phyloP scores from a whole-genome alignment of 53 echinoderm and acorn worm species.

The Holothuria leucospilota region DNA sequence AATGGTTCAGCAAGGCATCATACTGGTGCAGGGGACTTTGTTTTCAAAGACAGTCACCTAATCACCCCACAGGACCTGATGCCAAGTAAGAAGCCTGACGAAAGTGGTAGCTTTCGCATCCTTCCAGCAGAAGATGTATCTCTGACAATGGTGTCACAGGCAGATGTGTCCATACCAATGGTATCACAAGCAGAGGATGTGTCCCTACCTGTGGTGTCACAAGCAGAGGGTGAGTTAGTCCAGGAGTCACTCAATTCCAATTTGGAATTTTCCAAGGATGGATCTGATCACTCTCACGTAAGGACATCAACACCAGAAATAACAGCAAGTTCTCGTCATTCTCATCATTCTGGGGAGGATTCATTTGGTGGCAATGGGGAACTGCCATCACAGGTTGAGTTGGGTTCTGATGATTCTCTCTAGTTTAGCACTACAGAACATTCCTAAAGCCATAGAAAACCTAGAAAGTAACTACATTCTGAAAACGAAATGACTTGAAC shows the following conservation, averaged over 20 bases:
- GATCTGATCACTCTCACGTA: neutral
- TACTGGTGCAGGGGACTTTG: too few relatives aligned
- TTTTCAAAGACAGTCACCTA: neutral
- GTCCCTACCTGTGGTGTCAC: neutral
- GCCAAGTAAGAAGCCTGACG: neutral
- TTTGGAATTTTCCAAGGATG: neutral
- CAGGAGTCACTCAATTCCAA: neutral
- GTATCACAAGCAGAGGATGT: neutral
- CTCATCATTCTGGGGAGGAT: neutral
- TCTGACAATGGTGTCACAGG: too few relatives aligned
- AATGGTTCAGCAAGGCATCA: too few relatives aligned
- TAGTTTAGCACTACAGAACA: too few relatives aligned
- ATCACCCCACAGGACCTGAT: constrained; percentile 21
- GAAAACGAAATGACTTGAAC: too few relatives aligned
- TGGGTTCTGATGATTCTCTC: too few relatives aligned
- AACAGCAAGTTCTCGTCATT: neutral
- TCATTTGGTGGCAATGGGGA: neutral
- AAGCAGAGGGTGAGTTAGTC: constrained; percentile 13
- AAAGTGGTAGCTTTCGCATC: neutral
- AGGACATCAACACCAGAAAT: constrained; percentile 36
- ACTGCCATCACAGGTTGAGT: constrained; percentile 13
- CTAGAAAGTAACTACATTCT: too few relatives aligned
- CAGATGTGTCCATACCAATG: too few relatives aligned
- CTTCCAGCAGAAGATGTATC: neutral
- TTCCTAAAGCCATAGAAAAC: too few relatives aligned